Conservation (phyloP, 2,113 vertebrate species). For the Crotalus viridis region DNA sequence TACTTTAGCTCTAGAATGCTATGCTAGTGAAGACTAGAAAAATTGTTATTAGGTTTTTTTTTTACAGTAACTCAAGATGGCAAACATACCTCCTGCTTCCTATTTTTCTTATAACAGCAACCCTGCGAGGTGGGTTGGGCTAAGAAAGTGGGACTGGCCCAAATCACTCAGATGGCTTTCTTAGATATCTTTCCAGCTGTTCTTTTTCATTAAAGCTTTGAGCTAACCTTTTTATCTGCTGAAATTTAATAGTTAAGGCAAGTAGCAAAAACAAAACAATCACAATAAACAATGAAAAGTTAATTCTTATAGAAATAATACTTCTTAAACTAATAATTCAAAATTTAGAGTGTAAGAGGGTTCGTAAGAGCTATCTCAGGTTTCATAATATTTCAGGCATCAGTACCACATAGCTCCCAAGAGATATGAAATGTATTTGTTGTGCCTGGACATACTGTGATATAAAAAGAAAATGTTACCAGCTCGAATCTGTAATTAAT, state of each 20-base stretch:
- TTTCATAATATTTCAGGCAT: neutral
- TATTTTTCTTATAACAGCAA: neutral
- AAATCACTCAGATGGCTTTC: neutral
- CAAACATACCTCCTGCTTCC: neutral
- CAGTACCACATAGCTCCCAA: neutral
- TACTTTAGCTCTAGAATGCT: neutral
- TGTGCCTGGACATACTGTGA: neutral
- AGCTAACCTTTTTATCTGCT: neutral
- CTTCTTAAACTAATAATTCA: neutral
- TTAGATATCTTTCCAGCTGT: neutral
- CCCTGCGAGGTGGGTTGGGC: neutral
- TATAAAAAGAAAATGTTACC: neutral
- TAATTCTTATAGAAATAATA: neutral
- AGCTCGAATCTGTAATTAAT: neutral
- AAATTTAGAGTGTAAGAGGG: neutral
- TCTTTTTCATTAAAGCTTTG: neutral
- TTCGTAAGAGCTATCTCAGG: neutral
- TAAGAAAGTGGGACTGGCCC: neutral
- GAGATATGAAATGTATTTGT: neutral
- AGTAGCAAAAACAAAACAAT: neutral
- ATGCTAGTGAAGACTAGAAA: neutral
- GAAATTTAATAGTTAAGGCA: neutral
- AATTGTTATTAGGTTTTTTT: too few species aligned
- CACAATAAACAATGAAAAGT: neutral
- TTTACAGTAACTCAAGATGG: neutral